Percentiles rank a stretch among this genome's conserved stretches.
These are phyloP conservation scores for Cecropterus lyciades DNA, from an alignment of 1,140 invertebrate species.

Conservation along the genomic window DNA sequence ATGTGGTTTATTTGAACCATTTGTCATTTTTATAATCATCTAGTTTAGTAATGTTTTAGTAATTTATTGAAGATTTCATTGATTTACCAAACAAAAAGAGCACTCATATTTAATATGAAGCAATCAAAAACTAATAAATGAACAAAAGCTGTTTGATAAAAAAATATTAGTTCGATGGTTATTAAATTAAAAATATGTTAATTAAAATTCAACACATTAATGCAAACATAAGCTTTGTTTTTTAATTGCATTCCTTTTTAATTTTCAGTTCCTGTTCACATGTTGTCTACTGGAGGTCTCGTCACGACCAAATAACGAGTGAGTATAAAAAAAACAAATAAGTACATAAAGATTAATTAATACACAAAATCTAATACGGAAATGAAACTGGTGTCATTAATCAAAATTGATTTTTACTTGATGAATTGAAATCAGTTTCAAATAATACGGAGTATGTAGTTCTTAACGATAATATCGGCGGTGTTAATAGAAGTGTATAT, in stretches of 20 bases:
- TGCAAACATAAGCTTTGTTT: no score
- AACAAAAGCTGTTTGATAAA: no score
- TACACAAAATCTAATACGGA: slow-evolving; percentile 12
- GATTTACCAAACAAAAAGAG: no score
- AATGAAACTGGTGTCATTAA: slow-evolving; percentile 19
- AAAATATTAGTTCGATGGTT: no score
- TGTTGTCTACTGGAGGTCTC: slow-evolving; percentile 43
- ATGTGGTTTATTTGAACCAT: no score
- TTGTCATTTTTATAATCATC: no score
- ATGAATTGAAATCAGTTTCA: slow-evolving; percentile 11
- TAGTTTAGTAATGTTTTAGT: no score
- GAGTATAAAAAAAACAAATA: slow-evolving; percentile 43
- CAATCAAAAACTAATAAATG: no score
- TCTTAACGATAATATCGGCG: slow-evolving; percentile 9
- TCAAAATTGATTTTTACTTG: slow-evolving; percentile 9
- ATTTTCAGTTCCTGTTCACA: slow-evolving; percentile 53
- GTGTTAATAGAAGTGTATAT: slow-evolving; percentile 17
- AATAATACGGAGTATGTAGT: slow-evolving; percentile 17
- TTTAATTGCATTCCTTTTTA: slow-evolving; percentile 7
- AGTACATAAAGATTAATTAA: not conserved
- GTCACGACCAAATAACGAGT: slow-evolving; percentile 61
- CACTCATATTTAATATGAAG: no score
- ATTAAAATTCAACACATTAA: no score
- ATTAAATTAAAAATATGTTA: no score
- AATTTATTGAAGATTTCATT: no score